Percentiles rank a stretch among this genome's conserved stretches.
These are phyloP conservation scores for Solea senegalensis DNA, from an alignment of 2,113 vertebrate genomes.

Conservation along the genomic window DNA sequence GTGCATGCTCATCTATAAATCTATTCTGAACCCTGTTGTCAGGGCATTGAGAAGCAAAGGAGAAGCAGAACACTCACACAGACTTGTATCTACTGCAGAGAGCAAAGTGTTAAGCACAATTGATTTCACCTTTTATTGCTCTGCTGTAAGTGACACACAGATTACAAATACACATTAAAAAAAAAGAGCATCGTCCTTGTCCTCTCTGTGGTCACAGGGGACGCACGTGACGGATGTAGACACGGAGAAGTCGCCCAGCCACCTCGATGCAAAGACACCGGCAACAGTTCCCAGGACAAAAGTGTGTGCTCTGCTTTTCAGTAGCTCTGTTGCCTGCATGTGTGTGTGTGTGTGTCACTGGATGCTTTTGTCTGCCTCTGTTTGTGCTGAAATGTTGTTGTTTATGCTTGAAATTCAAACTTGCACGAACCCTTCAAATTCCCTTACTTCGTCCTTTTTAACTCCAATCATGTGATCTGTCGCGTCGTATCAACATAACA, in stretches of 20 bases:
- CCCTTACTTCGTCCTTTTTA: slow-evolving; percentile 46
- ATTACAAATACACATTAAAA: slow-evolving; percentile 11
- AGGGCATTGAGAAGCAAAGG: slow-evolving; percentile 10
- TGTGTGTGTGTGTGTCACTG: slow-evolving; percentile 18
- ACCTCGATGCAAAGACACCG: slow-evolving; percentile 21
- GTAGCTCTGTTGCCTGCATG: slow-evolving; percentile 3
- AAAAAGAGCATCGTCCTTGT: slow-evolving; percentile 17
- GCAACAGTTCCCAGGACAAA: slow-evolving; percentile 64
- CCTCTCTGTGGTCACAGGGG: slow-evolving; percentile 60
- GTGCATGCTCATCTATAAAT: neutral
- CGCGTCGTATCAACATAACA: slow-evolving; percentile 42
- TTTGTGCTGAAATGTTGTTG: slow-evolving; percentile 30
- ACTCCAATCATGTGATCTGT: slow-evolving; percentile 61
- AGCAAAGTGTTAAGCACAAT: neutral
- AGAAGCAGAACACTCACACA: slow-evolving; percentile 3
- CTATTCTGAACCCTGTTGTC: slow-evolving; percentile 29
- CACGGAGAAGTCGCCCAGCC: slow-evolving; percentile 32
- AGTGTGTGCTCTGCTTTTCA: slow-evolving; percentile 40
- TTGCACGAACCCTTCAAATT: slow-evolving; percentile 45
- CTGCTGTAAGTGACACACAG: neutral
- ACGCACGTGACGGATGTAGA: slow-evolving; percentile 22
- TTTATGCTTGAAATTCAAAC: slow-evolving; percentile 33
- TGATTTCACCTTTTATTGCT: neutral
- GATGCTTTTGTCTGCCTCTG: slow-evolving; percentile 14
- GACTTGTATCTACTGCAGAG: neutral